Base-by-base conservation (phyloP, 2,888 invertebrate species). In the Diaperis boleti region DNA sequence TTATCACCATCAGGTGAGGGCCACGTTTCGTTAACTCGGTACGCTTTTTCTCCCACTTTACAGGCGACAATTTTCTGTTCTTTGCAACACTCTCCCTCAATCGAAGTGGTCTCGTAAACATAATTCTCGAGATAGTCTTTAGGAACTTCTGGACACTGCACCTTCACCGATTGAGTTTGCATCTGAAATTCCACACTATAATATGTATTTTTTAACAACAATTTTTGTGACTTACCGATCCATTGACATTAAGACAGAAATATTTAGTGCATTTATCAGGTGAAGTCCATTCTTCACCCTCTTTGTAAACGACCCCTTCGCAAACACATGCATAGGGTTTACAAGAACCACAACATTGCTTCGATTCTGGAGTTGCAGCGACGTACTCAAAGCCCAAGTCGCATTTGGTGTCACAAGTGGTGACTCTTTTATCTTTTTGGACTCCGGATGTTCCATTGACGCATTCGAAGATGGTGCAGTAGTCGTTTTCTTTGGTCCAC, bases 301-400 rank as follows among this genome's bases (percentile, higher is more conserved):
- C 78, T 31, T 79, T 71, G 33, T 82, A 81, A 10, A 85, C 72
- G 7, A 71, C 62, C 0, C 84, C 86, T 45, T 84, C 83, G 29
- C 85, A 49, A 1, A 88, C 82, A 81, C 80, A 77, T 2, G 86
- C 86, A 3, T 85, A 82, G 1, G 87, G 86, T 63, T 82, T 78
- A 76, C 91, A 91, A 39, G 80, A 78, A 3, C 91, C 91, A 74
- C 91, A 91, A 11, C 91, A 91, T 65, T 82, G 74, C 1, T 79
- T 75, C 4, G 82, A 81, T 14, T 81, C 68, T 0, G 83, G 70
- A 0, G 76, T 74, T 31, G 77, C 67, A 10, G 65, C 70, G 7
- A 62, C 61, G 69, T 90, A 89, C 41, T 77, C 77, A 78, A 85
- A 89, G 0, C 92, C 92, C 22, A 75, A 37, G 29, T 77, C 77